These are phyloP conservation scores for Rana temporaria DNA, from an alignment of 2,113 vertebrate genomes.

Conservation along the genomic window DNA sequence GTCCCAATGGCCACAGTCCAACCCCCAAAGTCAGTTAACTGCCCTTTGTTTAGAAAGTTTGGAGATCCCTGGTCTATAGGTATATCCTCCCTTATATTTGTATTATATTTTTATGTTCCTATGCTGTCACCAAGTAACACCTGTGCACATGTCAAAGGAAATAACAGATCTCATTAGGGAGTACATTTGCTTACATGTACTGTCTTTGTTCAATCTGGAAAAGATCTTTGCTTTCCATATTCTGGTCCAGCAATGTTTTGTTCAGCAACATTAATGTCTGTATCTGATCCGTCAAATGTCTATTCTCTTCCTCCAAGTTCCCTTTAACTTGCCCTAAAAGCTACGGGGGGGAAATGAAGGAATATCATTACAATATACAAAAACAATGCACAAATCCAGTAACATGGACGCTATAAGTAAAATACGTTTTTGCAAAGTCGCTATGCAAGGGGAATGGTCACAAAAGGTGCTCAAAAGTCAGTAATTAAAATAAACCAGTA, in stretches of 20 bases:
- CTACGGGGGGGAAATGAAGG: conserved; percentile 76
- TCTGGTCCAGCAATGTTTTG: conserved; percentile 94
- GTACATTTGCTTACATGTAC: conserved; percentile 85
- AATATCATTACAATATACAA: background rate
- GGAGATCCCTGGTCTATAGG: too few relatives aligned
- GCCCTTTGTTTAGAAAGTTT: too few relatives aligned
- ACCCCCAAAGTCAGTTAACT: too few relatives aligned
- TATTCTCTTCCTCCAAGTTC: conserved; percentile 97
- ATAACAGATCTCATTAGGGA: too few relatives aligned
- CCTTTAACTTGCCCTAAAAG: conserved; percentile 96
- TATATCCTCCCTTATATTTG: too few relatives aligned
- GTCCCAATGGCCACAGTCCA: too few relatives aligned
- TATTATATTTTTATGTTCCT: too few relatives aligned
- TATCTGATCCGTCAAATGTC: conserved; percentile 95
- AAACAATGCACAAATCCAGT: background rate
- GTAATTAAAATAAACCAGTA: too few relatives aligned
- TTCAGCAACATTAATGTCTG: conserved; percentile 98
- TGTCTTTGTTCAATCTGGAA: conserved; percentile 97
- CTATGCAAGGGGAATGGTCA: background rate
- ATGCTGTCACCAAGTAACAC: too few relatives aligned
- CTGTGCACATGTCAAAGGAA: too few relatives aligned
- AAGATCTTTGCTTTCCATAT: conserved; percentile 99
- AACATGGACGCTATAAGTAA: background rate
- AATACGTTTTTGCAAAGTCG: background rate
- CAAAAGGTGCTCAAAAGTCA: background rate